phyloP scores from a whole-genome alignment of 2,888 invertebrate species.

The Monoplex corrugatus region DNA sequence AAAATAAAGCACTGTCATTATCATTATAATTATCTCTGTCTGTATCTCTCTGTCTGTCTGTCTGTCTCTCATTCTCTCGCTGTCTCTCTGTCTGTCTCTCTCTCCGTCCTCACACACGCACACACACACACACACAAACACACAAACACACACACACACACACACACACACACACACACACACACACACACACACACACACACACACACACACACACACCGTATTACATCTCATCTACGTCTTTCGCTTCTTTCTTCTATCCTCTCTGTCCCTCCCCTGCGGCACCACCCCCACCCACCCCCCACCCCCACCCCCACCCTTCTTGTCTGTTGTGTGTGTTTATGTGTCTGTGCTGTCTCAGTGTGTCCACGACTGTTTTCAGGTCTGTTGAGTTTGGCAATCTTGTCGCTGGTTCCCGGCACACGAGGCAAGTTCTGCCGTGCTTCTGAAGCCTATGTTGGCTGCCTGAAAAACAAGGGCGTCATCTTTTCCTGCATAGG shows the following conservation, averaged over 20 bases:
- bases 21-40: too few species aligned
- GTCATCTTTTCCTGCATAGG: constrained; percentile 69
- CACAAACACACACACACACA: background rate
- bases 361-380: background rate
- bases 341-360: background rate
- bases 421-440: constrained; percentile 61
- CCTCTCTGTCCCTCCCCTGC: background rate
- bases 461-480: constrained; percentile 68
- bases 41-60: too few species aligned
- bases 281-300: too few species aligned
- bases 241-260: background rate
- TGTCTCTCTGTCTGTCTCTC: too few species aligned
- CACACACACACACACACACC: background rate
- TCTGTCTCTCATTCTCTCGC: too few species aligned
- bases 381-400: constrained; percentile 71
- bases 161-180: constrained; percentile 28
- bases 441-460: constrained; percentile 61
- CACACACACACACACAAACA: too few species aligned
- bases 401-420: constrained; percentile 69
- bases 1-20: too few species aligned
- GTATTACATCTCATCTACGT: too few species aligned
- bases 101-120: background rate
- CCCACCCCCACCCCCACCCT: background rate
- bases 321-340: background rate
- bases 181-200: background rate